Base-by-base conservation (phyloP, 2,797 vertebrate genomes). In the Choloepus didactylus region DNA sequence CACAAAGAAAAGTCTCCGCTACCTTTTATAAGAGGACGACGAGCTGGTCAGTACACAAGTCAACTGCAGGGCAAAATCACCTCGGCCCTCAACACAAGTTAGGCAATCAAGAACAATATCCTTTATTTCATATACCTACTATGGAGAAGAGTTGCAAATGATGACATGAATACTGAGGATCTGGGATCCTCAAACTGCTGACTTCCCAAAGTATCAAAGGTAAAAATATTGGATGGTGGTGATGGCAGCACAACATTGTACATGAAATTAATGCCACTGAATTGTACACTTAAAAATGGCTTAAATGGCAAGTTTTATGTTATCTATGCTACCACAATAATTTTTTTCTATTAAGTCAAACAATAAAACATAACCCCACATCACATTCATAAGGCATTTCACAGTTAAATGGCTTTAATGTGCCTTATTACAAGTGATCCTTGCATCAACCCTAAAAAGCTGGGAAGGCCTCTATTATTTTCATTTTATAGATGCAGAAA, bases 401-500 rank as follows among this genome's bases (percentile, higher is more conserved):
- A 46, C 21, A 4, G 46, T 1, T 27, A 6, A 66, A 79, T 35
- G 87, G 23, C 12, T 77, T 87, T 69, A n/a, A 2, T 1, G 38
- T 6, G 21, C 9, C 7, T 6, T 16, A 51, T 35, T 46, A 31
- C 31, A 23, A 59, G n/a, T 23, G 46, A 81, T 25, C 44, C 16
- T 85, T 5, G 0, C 1, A 16, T 21, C 29, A 35, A 38, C 70
- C 25, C 1, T 4, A 29, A 93, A 25, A 86, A 12, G 67, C 2
- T n/a, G 51, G 59, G 25, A 89, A 46, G 31, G 59, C 12, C 6
- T 83, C 27, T 41, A 16, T 88, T 60, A 73, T 80, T 91, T 35
- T 73, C 73, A 89, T 31, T 69, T 49, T 23, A 38, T 10, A 67
- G n/a, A 54, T n/a, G 18, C 25, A 69, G 72, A 84, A 89, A 87